A percentile compares a stretch with the other conserved stretches of the same genome.
Evolutionary conservation across 2,888 invertebrate genomes (phyloP).

Genomic region (Heliconius ismenius): DNA sequence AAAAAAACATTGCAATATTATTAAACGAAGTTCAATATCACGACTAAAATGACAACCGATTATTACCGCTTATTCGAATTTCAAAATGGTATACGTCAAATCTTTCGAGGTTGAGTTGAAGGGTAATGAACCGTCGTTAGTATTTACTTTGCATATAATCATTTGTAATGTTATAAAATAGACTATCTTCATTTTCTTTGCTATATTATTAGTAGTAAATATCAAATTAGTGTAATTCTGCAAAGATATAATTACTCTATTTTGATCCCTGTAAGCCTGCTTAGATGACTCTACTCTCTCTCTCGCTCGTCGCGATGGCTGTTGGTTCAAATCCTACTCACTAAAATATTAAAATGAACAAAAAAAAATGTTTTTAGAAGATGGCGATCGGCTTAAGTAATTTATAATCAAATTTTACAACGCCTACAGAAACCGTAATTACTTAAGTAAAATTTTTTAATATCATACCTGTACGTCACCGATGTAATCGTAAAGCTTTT

Average conservation of each 20-base stretch:
- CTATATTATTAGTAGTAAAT: background rate
- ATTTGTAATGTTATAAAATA: too few species aligned
- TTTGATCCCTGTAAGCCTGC: too few species aligned
- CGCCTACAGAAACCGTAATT: background rate
- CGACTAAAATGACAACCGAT: too few species aligned
- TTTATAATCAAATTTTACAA: background rate
- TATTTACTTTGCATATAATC: too few species aligned
- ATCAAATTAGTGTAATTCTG: too few species aligned
- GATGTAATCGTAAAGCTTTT: conserved; percentile 37
- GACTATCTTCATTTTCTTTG: background rate
- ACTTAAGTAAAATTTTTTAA: conserved; percentile 11
- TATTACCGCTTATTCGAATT: too few species aligned
- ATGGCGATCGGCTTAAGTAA: background rate
- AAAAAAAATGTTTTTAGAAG: background rate
- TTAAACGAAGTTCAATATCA: too few species aligned
- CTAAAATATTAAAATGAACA: background rate
- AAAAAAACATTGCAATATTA: too few species aligned
- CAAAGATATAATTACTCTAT: too few species aligned
- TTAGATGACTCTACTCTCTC: too few species aligned
- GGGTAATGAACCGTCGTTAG: background rate
- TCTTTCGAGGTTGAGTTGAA: background rate
- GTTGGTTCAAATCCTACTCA: background rate
- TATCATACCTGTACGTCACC: conserved; percentile 26
- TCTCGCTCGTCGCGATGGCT: background rate
- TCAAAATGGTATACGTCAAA: background rate